Evolutionary conservation across 30 jellyfish, hydroid and myxozoan genomes (phyloP).

Genomic region (Pelagia noctiluca): DNA sequence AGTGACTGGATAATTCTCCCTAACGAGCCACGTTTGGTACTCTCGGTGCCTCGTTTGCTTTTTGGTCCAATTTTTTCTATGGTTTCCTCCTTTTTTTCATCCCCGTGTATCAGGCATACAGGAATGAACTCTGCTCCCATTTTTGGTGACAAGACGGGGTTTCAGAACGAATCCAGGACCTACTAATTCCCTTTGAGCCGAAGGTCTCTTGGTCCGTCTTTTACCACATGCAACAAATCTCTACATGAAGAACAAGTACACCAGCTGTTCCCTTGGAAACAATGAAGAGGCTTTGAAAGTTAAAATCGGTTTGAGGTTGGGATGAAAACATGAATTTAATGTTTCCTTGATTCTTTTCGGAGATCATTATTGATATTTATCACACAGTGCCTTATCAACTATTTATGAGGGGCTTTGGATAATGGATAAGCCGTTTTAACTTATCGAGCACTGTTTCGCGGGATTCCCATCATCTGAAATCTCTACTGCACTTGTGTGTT

Average conservation of each 20-base stretch:
- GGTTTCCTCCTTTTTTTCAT: too few species aligned
- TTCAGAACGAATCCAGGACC: too few species aligned
- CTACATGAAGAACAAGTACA: conserved; percentile 24
- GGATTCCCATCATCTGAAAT: too few species aligned
- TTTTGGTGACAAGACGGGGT: too few species aligned
- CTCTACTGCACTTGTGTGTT: too few species aligned
- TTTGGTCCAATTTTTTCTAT: too few species aligned
- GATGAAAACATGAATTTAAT: conserved; percentile 61
- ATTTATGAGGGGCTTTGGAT: conserved; percentile 50
- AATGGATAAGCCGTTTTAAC: conserved; percentile 21
- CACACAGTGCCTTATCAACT: conserved; percentile 41
- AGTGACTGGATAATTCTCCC: too few species aligned
- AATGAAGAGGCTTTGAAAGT: conserved; percentile 53
- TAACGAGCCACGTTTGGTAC: too few species aligned
- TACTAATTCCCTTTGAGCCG: too few species aligned
- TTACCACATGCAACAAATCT: background rate
- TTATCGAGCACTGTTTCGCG: conserved; percentile 5
- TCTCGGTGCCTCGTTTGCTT: too few species aligned
- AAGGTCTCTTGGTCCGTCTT: background rate
- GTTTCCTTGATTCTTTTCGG: conserved; percentile 39
- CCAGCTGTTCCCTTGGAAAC: conserved; percentile 76
- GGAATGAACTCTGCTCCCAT: too few species aligned
- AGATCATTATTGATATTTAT: conserved; percentile 57
- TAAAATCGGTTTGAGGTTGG: conserved; percentile 53
- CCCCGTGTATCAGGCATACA: too few species aligned